These are phyloP conservation scores for Nicator chloris DNA, from an alignment of 2,113 vertebrate genomes.

Conservation along the genomic window DNA sequence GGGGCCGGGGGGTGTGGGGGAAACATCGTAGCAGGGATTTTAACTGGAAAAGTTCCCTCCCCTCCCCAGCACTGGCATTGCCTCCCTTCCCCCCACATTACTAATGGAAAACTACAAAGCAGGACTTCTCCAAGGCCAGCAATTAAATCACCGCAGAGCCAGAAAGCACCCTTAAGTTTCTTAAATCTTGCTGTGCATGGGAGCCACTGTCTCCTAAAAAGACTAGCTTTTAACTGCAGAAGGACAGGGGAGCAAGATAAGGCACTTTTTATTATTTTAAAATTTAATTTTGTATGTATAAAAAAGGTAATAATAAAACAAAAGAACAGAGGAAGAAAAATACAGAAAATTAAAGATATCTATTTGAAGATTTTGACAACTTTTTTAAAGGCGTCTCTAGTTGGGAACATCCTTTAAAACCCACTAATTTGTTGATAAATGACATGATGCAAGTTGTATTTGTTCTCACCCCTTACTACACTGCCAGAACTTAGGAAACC, in stretches of 20 bases:
- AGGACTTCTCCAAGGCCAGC: background rate
- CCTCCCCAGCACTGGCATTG: background rate
- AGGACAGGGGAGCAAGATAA: background rate
- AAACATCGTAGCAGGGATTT: background rate
- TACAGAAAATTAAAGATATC: background rate
- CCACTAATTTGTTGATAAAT: constrained; percentile 51
- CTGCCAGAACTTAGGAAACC: constrained; percentile 17
- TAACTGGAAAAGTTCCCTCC: background rate
- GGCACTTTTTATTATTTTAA: background rate
- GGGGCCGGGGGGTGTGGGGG: background rate
- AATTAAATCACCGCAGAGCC: background rate
- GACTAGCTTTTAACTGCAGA: background rate
- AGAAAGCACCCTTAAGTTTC: background rate
- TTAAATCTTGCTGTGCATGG: background rate
- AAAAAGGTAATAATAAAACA: background rate
- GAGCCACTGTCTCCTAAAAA: constrained; percentile 2
- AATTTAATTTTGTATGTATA: background rate
- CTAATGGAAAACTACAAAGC: constrained; percentile 30
- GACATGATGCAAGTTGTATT: constrained; percentile 36
- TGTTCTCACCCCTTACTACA: constrained; percentile 29
- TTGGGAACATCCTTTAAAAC: background rate
- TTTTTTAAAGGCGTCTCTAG: constrained; percentile 19
- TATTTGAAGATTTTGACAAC: background rate
- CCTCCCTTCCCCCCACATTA: constrained; percentile 6
- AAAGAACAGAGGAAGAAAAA: background rate